A percentile compares a stretch with the other conserved stretches of the same genome.
phyloP scores from a whole-genome alignment of 2,113 vertebrate species.

The Accipiter virgatus region DNA sequence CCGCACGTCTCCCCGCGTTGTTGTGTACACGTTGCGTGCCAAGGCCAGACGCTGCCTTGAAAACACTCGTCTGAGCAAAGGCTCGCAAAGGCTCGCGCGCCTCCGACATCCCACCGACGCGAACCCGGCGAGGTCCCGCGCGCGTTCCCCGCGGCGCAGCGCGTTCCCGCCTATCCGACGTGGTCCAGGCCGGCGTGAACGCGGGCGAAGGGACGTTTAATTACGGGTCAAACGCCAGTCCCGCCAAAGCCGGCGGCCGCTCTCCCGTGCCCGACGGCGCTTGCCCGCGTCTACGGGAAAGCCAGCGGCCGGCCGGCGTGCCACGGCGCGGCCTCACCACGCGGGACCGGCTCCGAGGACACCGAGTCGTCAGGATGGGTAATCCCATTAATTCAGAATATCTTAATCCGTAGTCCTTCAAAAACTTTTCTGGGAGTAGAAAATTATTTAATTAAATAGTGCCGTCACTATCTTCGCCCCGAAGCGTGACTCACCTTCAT shows the following conservation, averaged over 20 bases:
- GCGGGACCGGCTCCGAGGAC: constrained; percentile 20
- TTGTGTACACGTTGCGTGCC: neutral
- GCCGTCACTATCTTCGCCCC: neutral
- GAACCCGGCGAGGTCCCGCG: neutral
- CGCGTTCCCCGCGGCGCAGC: neutral
- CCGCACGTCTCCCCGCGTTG: constrained; percentile 33
- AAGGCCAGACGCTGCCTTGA: neutral
- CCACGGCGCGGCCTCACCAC: accelerated
- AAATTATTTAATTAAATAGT: constrained; percentile 39
- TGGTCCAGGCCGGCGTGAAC: neutral
- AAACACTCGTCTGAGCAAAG: neutral
- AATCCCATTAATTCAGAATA: constrained; percentile 38
- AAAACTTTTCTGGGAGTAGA: constrained; percentile 8
- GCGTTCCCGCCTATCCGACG: neutral
- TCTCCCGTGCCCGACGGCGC: accelerated
- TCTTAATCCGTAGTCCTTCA: neutral
- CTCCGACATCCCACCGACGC: neutral
- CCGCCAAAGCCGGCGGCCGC: neutral
- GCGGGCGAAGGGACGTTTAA: neutral
- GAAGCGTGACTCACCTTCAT: constrained; percentile 22
- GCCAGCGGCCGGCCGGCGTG: accelerated
- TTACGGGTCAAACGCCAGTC: accelerated
- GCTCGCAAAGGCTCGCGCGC: neutral
- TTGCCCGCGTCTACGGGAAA: accelerated
- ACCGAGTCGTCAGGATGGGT: neutral